Conservation (phyloP, 2,113 vertebrate genomes). For the Pituophis catenifer region DNA sequence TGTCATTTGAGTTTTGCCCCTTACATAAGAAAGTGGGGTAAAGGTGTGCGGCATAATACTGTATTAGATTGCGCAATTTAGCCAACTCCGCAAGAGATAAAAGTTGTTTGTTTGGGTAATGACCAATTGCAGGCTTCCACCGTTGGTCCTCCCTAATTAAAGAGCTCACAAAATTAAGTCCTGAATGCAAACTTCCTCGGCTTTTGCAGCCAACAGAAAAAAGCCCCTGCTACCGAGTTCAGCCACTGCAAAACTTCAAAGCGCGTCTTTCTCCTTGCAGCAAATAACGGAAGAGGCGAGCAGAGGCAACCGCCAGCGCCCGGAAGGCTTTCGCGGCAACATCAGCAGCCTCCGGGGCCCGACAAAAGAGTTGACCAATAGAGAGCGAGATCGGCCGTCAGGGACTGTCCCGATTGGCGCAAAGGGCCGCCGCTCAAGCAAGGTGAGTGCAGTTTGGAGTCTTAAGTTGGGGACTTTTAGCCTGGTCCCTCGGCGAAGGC, state of each 20-base stretch:
- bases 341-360: accelerated
- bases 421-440: accelerated
- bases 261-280: background rate
- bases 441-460: background rate
- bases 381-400: accelerated
- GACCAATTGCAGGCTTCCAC: background rate
- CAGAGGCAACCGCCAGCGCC: background rate
- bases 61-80: background rate
- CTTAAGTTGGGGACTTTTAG: background rate
- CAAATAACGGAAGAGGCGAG: background rate
- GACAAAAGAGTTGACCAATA: background rate
- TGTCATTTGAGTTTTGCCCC: background rate
- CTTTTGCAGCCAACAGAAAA: background rate
- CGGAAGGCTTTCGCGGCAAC: background rate
- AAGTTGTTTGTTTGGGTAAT: background rate
- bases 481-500: background rate
- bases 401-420: accelerated
- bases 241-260: background rate
- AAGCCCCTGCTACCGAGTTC: background rate
- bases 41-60: background rate
- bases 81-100: background rate
- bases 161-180: background rate
- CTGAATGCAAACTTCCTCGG: background rate
- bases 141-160: background rate
- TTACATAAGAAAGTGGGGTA: background rate